Evolutionary conservation across 2,113 vertebrate genomes (phyloP).

Genomic region (Ailuropoda melanoleuca): DNA sequence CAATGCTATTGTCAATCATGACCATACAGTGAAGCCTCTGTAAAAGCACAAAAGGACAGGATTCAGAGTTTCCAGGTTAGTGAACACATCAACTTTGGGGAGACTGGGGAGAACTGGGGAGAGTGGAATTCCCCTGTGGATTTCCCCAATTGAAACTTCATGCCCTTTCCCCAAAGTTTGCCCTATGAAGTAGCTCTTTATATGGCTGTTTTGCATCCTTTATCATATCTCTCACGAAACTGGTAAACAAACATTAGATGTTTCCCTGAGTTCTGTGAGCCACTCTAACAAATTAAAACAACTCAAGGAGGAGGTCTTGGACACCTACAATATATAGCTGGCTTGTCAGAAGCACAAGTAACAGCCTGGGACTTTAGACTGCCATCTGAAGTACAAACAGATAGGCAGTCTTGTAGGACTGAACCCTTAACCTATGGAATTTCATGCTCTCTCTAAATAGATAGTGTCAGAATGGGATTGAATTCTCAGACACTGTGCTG

Average conservation of each 20-base stretch:
- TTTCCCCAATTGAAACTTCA: neutral
- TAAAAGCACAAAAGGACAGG: neutral
- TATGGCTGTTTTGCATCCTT: neutral
- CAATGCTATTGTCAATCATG: neutral
- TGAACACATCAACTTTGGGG: neutral
- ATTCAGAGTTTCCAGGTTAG: neutral
- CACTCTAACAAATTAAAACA: neutral
- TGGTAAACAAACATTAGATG: neutral
- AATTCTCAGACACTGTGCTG: neutral
- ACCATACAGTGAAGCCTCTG: neutral
- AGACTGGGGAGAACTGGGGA: neutral
- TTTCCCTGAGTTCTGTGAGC: neutral
- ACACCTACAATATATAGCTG: neutral
- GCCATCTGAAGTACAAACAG: neutral
- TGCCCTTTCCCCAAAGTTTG: neutral
- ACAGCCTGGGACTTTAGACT: neutral
- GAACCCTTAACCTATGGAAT: neutral
- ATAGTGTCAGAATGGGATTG: neutral
- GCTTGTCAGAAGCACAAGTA: neutral
- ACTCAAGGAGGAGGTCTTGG: neutral
- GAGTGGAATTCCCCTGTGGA: neutral
- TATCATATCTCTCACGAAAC: neutral
- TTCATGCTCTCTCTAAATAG: neutral
- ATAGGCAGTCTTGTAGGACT: neutral
- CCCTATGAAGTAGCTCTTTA: neutral